Evolutionary conservation across 2,888 invertebrate genomes (phyloP).

Genomic region (Poecilus cupreus): DNA sequence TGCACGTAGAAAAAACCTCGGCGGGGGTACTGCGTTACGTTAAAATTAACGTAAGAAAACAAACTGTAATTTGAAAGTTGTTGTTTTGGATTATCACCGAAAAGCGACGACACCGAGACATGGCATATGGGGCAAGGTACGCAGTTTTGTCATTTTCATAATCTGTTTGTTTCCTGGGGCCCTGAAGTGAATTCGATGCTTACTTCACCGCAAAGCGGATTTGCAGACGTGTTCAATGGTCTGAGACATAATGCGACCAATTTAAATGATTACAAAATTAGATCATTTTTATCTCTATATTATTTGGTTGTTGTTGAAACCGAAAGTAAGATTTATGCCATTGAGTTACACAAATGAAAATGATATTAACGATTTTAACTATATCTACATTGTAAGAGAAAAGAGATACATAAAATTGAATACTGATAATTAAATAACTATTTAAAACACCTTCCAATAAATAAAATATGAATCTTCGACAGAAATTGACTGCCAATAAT

Average conservation of each 20-base stretch:
- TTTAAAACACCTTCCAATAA: too few species aligned
- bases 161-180: constrained; percentile 32
- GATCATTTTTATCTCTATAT: not conserved
- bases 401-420: too few species aligned
- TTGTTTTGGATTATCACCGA: constrained; percentile 22
- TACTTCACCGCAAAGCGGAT: not conserved
- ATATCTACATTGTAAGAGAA: too few species aligned
- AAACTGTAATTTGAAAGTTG: constrained; percentile 50
- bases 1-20: constrained; percentile 18
- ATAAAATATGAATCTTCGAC: too few species aligned
- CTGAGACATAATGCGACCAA: not conserved
- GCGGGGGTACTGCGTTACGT: constrained; percentile 41
- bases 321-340: constrained; percentile 20
- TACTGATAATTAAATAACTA: too few species aligned
- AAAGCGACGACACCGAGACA: constrained; percentile 20
- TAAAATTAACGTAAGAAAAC: constrained; percentile 42
- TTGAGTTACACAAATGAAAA: not conserved
- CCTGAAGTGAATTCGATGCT: not conserved
- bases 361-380: not conserved
- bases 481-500: too few species aligned
- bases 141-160: constrained; percentile 31
- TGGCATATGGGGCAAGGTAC: constrained; percentile 43
- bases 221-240: constrained; percentile 35
- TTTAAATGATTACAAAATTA: constrained; percentile 14
- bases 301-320: constrained; percentile 3